phyloP scores from a whole-genome alignment of 2,113 vertebrate genomes.

The Empidonax traillii region DNA sequence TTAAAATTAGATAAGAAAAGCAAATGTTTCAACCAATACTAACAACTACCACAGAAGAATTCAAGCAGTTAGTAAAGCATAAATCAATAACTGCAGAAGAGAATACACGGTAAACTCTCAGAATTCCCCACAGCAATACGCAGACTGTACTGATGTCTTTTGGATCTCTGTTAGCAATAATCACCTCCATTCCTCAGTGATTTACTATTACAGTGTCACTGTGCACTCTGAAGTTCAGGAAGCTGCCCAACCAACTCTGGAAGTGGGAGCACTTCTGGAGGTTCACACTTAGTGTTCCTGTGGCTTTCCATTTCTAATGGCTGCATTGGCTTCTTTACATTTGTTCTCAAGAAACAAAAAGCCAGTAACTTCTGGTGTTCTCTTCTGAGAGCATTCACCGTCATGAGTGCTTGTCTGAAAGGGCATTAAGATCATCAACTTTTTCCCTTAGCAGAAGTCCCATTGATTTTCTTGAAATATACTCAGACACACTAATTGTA shows the following conservation, averaged over 20 bases:
- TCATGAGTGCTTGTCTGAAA: not conserved
- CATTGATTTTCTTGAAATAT: not conserved
- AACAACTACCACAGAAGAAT: not conserved
- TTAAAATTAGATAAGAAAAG: not conserved
- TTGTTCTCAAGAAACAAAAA: not conserved
- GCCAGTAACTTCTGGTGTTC: not conserved
- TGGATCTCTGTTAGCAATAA: not conserved
- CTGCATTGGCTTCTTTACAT: not conserved
- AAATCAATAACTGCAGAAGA: not conserved
- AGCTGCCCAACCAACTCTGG: not conserved
- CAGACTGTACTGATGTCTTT: not conserved
- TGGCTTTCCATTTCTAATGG: not conserved
- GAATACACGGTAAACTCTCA: not conserved
- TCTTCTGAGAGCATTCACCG: not conserved
- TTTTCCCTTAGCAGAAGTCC: not conserved
- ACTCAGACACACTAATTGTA: not conserved
- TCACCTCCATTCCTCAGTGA: not conserved
- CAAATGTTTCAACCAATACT: not conserved
- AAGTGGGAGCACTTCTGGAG: not conserved
- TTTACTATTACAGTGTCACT: not conserved
- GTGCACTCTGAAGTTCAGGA: not conserved
- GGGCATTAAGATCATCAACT: not conserved
- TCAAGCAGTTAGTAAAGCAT: not conserved
- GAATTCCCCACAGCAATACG: not conserved
- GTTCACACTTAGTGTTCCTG: not conserved